These are phyloP conservation scores for Apeira syringaria DNA, from an alignment of 2,888 invertebrate genomes.

Conservation along the genomic window DNA sequence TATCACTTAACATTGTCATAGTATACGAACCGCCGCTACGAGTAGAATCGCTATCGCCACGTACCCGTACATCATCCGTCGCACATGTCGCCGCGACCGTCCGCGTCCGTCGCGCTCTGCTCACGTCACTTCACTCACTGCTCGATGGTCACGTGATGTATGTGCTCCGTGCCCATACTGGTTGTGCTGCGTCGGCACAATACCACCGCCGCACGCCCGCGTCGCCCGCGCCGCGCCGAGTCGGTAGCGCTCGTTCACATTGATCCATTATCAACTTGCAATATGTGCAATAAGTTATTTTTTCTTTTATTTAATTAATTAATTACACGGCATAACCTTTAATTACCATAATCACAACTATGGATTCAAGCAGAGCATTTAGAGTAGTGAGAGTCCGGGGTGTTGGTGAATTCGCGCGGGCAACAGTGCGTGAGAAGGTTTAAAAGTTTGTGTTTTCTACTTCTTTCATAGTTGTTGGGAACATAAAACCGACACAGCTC, in stretches of 20 bases:
- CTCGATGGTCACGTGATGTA: constrained; percentile 44
- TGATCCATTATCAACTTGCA: constrained; percentile 2
- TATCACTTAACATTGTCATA: constrained; percentile 23
- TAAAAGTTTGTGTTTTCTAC: no score
- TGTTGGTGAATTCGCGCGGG: no score
- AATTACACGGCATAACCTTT: no score
- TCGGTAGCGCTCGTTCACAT: constrained; percentile 7
- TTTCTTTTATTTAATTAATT: no score
- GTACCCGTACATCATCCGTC: constrained; percentile 59
- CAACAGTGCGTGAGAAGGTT: no score
- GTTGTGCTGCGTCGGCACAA: constrained; percentile 27
- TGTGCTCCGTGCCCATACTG: constrained; percentile 14
- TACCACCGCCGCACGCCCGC: neutral
- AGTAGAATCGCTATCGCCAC: constrained; percentile 54
- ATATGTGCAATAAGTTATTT: no score
- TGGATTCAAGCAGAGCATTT: no score
- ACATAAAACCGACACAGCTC: no score
- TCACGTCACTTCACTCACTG: neutral
- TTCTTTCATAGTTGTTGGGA: no score
- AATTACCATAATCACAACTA: no score
- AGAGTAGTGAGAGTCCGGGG: no score
- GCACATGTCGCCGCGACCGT: constrained; percentile 45
- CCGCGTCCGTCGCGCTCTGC: constrained; percentile 21
- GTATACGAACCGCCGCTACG: constrained; percentile 62
- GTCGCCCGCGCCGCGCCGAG: no score